Evolutionary conservation across 2,113 vertebrate species (phyloP).

Genomic region (Candoia aspera): DNA sequence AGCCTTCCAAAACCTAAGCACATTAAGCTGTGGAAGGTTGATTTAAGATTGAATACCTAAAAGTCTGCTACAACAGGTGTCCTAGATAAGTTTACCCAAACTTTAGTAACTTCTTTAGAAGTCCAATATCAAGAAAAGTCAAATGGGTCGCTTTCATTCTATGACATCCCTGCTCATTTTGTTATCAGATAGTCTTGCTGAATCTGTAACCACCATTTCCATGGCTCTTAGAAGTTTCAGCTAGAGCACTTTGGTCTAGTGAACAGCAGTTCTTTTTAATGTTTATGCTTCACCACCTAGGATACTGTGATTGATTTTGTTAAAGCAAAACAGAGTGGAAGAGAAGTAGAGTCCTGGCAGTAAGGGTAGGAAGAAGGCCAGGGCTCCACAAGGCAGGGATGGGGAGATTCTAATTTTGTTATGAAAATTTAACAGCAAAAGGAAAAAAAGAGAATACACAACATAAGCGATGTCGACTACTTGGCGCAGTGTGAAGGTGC

Average conservation of each 20-base stretch:
- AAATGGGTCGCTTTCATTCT: not conserved
- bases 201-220: not conserved
- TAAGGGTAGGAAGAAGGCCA: slow-evolving; percentile 3
- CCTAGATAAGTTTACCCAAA: not conserved
- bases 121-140: not conserved
- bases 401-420: slow-evolving; percentile 7
- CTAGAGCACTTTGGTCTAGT: not conserved
- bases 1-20: not conserved
- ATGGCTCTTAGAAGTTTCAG: not conserved
- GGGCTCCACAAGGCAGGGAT: not conserved
- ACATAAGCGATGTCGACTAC: slow-evolving; percentile 82
- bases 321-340: not conserved
- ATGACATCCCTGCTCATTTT: not conserved
- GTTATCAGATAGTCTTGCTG: not conserved
- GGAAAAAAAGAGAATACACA: slow-evolving; percentile 75
- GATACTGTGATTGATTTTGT: not conserved
- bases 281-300: not conserved
- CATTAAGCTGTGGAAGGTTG: not conserved
- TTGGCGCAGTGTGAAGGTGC: slow-evolving; percentile 81
- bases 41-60: not conserved
- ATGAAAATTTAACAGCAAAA: slow-evolving; percentile 7
- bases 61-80: not conserved
- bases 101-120: not conserved
- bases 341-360: not conserved
- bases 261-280: not conserved